These are phyloP conservation scores for Eumaeus atala DNA, from an alignment of 1,140 invertebrate genomes.

Conservation along the genomic window DNA sequence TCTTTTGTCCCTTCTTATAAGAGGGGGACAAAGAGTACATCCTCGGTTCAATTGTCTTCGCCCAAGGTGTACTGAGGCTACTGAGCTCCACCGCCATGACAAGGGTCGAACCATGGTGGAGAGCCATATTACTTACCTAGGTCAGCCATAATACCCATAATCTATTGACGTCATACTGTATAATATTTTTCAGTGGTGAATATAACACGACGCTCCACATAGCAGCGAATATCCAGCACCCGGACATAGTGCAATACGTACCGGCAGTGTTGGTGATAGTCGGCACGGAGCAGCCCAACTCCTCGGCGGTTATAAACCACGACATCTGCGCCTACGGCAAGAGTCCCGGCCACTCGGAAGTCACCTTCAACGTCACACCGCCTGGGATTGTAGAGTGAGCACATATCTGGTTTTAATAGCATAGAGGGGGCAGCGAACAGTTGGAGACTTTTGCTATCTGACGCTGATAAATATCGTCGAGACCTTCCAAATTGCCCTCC, in stretches of 20 bases:
- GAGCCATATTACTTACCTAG: too few species aligned
- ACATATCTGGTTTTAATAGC: neutral
- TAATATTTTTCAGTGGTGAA: constrained; percentile 49
- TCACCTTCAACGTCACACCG: constrained; percentile 74
- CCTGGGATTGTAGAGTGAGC: constrained; percentile 68
- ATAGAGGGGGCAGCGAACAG: too few species aligned
- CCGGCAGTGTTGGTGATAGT: constrained; percentile 44
- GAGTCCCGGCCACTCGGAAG: constrained; percentile 75
- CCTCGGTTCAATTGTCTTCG: too few species aligned
- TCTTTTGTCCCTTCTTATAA: too few species aligned
- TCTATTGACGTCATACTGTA: neutral
- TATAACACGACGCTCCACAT: constrained; percentile 45
- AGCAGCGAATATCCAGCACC: constrained; percentile 50
- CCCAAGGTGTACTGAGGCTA: too few species aligned
- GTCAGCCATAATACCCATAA: too few species aligned
- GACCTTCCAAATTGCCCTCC: too few species aligned
- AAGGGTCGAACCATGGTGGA: too few species aligned
- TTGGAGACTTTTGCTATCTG: too few species aligned
- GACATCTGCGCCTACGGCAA: constrained; percentile 74
- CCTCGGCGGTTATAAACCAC: constrained; percentile 44
- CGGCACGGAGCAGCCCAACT: constrained; percentile 35
- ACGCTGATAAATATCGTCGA: too few species aligned
- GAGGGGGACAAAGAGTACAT: too few species aligned
- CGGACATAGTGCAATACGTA: constrained; percentile 57
- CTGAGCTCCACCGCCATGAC: too few species aligned